Evolutionary conservation across 2,888 invertebrate species (phyloP).

Genomic region (Anticlea derivata): DNA sequence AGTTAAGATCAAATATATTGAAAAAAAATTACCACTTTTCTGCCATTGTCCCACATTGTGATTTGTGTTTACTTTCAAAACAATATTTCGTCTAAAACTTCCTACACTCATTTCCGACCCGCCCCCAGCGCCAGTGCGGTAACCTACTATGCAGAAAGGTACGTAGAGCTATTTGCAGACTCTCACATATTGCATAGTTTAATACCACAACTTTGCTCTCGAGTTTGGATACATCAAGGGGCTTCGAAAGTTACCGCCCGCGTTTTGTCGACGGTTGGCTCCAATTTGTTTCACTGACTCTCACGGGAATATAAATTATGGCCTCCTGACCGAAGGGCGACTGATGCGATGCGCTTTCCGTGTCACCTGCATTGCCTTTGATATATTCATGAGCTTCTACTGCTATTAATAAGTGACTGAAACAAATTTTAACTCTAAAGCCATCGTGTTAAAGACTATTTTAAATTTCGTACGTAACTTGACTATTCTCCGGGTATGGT

Average conservation of each 20-base stretch:
- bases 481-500: slow-evolving; percentile 19
- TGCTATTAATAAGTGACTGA: slow-evolving; percentile 22
- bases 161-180: slow-evolving; percentile 5
- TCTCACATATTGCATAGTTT: slow-evolving; percentile 24
- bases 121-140: background rate
- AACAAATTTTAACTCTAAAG: slow-evolving; percentile 38
- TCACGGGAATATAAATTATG: slow-evolving; percentile 37
- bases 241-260: slow-evolving; percentile 21
- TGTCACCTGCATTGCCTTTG: slow-evolving; percentile 42
- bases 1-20: no score
- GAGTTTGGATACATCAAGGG: slow-evolving; percentile 30
- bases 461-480: slow-evolving; percentile 29
- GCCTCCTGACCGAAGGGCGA: slow-evolving; percentile 38
- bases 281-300: slow-evolving; percentile 27
- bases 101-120: background rate
- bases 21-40: no score
- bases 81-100: background rate
- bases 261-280: slow-evolving; percentile 23
- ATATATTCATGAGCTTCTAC: slow-evolving; percentile 48
- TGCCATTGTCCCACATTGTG: no score
- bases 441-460: slow-evolving; percentile 32
- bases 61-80: no score
- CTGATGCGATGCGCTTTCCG: slow-evolving; percentile 46
- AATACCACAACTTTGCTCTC: slow-evolving; percentile 25
- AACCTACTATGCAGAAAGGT: background rate